Percentiles rank a stretch among this genome's conserved stretches.
phyloP scores from a whole-genome alignment of 1,140 invertebrate species.

The Sitobion miscanthi region DNA sequence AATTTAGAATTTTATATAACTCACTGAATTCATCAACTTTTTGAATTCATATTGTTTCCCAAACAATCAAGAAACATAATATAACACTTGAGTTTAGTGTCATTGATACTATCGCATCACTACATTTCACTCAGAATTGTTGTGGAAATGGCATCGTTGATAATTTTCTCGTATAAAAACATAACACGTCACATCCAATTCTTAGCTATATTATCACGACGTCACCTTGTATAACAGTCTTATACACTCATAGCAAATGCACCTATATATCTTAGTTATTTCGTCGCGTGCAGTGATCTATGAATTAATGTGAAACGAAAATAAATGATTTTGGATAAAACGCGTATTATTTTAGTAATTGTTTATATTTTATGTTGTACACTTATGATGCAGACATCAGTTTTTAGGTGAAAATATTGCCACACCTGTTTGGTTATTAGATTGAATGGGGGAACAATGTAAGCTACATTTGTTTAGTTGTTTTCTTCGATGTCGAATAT shows the following conservation, averaged over 20 bases:
- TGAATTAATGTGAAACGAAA: background rate
- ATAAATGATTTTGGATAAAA: background rate
- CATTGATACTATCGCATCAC: background rate
- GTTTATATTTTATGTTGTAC: background rate
- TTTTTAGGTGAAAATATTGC: background rate
- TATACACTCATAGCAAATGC: background rate
- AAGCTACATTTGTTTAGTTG: background rate
- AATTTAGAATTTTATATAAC: background rate
- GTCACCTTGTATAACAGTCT: background rate
- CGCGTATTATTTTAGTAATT: background rate
- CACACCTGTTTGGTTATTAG: background rate
- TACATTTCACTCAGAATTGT: background rate
- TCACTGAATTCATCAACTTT: background rate
- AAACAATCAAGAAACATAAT: background rate
- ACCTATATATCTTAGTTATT: background rate
- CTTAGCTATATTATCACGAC: background rate
- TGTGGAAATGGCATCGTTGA: background rate
- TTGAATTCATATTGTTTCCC: background rate
- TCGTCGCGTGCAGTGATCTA: background rate
- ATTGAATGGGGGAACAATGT: background rate
- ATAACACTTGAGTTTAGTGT: background rate
- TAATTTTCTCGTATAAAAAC: slow-evolving; percentile 5
- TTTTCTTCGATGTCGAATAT: background rate
- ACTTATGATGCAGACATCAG: background rate
- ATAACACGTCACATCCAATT: background rate